phyloP scores from a whole-genome alignment of 2,113 vertebrate species.

The Thalassoma bifasciatum region DNA sequence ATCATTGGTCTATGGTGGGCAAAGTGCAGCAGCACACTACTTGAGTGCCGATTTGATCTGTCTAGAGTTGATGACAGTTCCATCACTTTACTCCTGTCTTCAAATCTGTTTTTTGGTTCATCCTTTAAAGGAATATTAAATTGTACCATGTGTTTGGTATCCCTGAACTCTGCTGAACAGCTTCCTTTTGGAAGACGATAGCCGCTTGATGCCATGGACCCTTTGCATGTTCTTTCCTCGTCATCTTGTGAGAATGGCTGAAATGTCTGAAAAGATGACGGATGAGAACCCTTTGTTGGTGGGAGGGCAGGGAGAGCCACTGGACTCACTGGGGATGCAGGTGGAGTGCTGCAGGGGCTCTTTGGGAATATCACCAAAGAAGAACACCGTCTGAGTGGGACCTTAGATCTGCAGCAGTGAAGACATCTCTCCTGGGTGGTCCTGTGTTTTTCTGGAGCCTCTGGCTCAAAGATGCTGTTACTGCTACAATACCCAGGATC shows the following conservation, averaged over 20 bases:
- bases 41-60: slow-evolving; percentile 80
- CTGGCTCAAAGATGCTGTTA: slow-evolving; percentile 87
- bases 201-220: slow-evolving; percentile 85
- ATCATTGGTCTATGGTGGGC: slow-evolving; percentile 81
- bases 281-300: slow-evolving; percentile 77
- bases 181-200: slow-evolving; percentile 84
- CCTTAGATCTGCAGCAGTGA: slow-evolving; percentile 78
- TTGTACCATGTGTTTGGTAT: slow-evolving; percentile 83
- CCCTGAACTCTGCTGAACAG: slow-evolving; percentile 81
- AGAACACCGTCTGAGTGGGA: slow-evolving; percentile 91
- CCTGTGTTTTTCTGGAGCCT: slow-evolving; percentile 80
- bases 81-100: slow-evolving; percentile 42
- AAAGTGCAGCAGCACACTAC: slow-evolving; percentile 84
- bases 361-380: slow-evolving; percentile 94
- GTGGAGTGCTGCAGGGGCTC: slow-evolving; percentile 91
- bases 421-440: slow-evolving; percentile 71
- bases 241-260: slow-evolving; percentile 78
- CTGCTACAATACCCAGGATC: slow-evolving; percentile 84
- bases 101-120: slow-evolving; percentile 65
- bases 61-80: slow-evolving; percentile 72
- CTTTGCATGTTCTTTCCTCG: slow-evolving; percentile 78
- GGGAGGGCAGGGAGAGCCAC: slow-evolving; percentile 76
- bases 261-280: slow-evolving; percentile 83
- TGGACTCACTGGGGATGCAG: slow-evolving; percentile 86
- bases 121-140: slow-evolving; percentile 80